Base-by-base conservation (phyloP, 2,888 invertebrate species). In the Osmoderma eremita region DNA sequence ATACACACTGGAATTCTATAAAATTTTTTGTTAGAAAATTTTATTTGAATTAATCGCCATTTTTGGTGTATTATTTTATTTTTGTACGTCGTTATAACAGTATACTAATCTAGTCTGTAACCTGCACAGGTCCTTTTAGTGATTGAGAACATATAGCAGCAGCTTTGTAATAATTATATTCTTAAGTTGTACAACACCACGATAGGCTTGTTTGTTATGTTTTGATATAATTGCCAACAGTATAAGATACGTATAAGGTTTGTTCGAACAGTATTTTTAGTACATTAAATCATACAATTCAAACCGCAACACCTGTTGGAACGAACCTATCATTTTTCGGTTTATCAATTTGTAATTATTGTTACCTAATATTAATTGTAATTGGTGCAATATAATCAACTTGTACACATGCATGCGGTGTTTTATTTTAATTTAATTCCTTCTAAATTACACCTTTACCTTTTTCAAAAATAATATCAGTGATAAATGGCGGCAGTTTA, bases 361-460 rank as follows among this genome's bases (percentile, higher is more conserved):
- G 22, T 50, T 24, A 24, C 53, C 38, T 61, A 15, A 15, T 30
- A 30, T 45, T n/a, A n/a, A n/a, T n/a, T 61, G 58, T 61, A 61
- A 45, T 45, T 61, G 30, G 74, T 74, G 74, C 70, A 76, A 75
- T 76, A 75, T 75, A 76, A 69, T 67, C 70, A 70, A 69, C 72
- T 71, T 61, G 15, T 18, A 48, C 58, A 22, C 64, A 67, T 73
- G 73, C 72, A 74, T 72, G 73, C 68, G 67, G 70, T 74, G 73
- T 74, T 76, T 76, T 76, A 75, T 76, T 76, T 74, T 65, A 67
- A 51, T 39, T 48, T n/a, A n/a, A 61, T 61, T 58, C 67, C 67
- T 45, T 30, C 17, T 45, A 36, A 61, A 61, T 61, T 67, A 22
- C 48, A 67, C 68, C 63, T n/a, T n/a, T 62, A 61, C 49, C 50